Percentiles rank a stretch among this genome's conserved stretches.
These are phyloP conservation scores for Drosophila subpulchrella DNA, from an alignment of 1,140 invertebrate genomes.

Conservation along the genomic window DNA sequence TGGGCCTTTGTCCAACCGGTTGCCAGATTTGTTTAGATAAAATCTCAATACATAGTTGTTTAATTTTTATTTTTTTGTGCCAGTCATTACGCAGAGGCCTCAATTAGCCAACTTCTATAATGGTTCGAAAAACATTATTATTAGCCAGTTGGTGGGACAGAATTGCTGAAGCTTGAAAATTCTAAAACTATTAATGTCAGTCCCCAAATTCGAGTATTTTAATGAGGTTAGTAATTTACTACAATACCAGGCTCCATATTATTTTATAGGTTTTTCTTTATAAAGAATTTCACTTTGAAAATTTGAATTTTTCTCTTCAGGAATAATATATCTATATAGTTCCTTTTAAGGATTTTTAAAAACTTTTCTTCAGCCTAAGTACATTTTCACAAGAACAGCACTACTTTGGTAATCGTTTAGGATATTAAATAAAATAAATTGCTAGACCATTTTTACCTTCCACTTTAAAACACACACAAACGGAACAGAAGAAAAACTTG, in stretches of 20 bases:
- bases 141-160: conserved; percentile 15
- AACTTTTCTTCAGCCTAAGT: neutral
- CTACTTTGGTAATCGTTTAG: neutral
- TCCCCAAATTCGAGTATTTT: neutral
- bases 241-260: neutral
- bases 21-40: conserved; percentile 64
- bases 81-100: conserved; percentile 26
- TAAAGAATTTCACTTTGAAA: neutral
- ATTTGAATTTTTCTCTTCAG: too few relatives aligned
- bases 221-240: neutral
- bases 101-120: conserved; percentile 62
- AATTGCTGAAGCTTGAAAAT: conserved; percentile 54
- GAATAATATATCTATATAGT: too few relatives aligned
- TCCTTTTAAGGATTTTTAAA: neutral
- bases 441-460: conserved; percentile 43
- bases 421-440: neutral
- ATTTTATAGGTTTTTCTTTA: neutral
- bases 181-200: neutral
- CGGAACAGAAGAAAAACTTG: conserved; percentile 63
- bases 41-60: conserved; percentile 35
- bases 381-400: neutral
- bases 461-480: conserved; percentile 41
- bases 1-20: conserved; percentile 62
- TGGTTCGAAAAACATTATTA: conserved; percentile 43
- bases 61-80: conserved; percentile 15